Evolutionary conservation across 2,113 vertebrate species (phyloP).

Genomic region (Percina caprodes): DNA sequence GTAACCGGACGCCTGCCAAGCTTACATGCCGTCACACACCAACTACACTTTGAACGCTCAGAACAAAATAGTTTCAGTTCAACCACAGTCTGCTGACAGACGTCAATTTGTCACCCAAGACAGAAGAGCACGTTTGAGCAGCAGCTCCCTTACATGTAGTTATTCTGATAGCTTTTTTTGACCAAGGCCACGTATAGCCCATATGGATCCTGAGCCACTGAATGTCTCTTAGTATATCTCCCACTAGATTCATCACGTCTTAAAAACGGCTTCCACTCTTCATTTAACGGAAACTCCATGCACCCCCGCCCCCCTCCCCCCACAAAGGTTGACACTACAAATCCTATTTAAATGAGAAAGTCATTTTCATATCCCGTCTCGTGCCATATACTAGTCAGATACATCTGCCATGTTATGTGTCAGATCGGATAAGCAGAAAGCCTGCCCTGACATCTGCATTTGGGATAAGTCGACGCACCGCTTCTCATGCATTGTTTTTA

Average conservation of each 20-base stretch:
- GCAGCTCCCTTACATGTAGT: conserved; percentile 1
- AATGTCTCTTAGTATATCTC: not conserved
- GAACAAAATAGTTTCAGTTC: conserved; percentile 23
- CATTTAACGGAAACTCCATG: not conserved
- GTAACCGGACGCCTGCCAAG: conserved; percentile 28
- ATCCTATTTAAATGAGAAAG: conserved; percentile 30
- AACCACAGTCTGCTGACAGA: conserved; percentile 45
- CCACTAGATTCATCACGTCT: not conserved
- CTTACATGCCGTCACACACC: conserved; percentile 54
- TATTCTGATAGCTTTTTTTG: not conserved
- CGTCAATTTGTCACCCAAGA: conserved; percentile 1
- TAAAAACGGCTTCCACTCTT: not conserved
- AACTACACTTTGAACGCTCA: conserved; percentile 11
- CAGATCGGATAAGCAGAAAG: conserved; percentile 88
- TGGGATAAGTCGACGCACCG: conserved; percentile 68
- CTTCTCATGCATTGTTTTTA: conserved; percentile 48
- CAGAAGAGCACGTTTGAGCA: not conserved
- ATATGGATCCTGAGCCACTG: conserved; percentile 3
- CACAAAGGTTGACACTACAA: not conserved
- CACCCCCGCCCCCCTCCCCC: not conserved
- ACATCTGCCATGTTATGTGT: conserved; percentile 88
- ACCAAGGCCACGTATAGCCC: conserved; percentile 6
- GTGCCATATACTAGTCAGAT: conserved; percentile 80
- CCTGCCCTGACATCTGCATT: conserved; percentile 88
- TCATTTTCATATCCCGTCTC: conserved; percentile 54